Conservation (phyloP, 2,113 vertebrate species). For the Rhombomys opimus region DNA sequence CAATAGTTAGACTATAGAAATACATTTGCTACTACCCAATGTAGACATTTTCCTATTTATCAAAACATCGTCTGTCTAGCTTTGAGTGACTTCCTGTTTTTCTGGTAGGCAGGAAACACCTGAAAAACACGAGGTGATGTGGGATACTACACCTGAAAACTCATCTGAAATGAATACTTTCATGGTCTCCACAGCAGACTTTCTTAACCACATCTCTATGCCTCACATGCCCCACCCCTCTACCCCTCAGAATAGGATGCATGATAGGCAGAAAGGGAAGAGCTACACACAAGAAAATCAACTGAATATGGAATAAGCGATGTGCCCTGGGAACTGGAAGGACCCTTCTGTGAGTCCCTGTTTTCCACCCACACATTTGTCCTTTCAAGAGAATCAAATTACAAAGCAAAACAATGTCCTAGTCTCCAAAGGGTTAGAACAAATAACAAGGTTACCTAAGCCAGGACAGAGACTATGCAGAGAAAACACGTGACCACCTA, state of each 20-base stretch:
- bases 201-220: not conserved
- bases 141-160: not conserved
- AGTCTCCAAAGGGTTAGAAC: not conserved
- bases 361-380: not conserved
- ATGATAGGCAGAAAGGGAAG: not conserved
- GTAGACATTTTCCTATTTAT: not conserved
- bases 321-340: not conserved
- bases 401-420: not conserved
- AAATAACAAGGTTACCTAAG: not conserved
- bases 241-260: too few species aligned
- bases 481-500: not conserved
- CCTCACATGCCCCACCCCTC: not conserved
- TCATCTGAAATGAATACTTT: not conserved
- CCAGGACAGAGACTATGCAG: not conserved
- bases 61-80: not conserved
- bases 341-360: not conserved
- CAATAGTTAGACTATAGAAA: not conserved
- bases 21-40: not conserved
- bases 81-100: slow-evolving; percentile 6
- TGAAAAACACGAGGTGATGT: not conserved
- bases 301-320: not conserved
- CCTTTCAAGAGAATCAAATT: not conserved
- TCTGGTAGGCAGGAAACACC: not conserved
- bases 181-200: not conserved
- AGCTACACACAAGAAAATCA: not conserved